These are phyloP conservation scores for Sialia sialis DNA, from an alignment of 2,113 vertebrate genomes.

Conservation along the genomic window DNA sequence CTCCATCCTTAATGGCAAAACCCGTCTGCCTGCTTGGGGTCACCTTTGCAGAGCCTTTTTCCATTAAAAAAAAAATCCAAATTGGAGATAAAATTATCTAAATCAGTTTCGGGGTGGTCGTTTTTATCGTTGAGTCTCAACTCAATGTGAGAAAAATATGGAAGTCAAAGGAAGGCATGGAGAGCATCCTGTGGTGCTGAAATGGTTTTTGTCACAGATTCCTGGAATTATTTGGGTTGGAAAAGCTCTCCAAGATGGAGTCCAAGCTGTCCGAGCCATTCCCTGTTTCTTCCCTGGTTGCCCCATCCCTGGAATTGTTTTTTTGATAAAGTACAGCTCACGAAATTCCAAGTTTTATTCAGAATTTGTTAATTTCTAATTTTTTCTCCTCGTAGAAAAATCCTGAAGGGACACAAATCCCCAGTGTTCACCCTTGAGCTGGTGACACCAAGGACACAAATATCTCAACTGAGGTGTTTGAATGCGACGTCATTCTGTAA, in stretches of 20 bases:
- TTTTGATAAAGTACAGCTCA: neutral
- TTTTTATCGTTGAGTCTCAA: neutral
- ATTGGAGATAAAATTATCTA: neutral
- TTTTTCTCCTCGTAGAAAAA: neutral
- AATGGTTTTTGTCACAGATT: neutral
- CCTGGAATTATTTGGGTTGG: neutral
- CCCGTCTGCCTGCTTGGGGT: accelerated
- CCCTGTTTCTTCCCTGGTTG: neutral
- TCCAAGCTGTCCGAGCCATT: neutral
- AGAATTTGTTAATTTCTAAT: neutral
- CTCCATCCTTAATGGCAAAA: neutral
- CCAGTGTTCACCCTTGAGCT: neutral
- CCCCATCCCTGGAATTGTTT: neutral
- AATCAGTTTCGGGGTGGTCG: accelerated
- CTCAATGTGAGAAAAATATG: accelerated
- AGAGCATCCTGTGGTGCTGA: neutral
- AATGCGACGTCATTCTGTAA: neutral
- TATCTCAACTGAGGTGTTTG: neutral
- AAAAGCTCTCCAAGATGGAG: neutral
- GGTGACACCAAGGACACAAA: neutral
- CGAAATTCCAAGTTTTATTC: accelerated
- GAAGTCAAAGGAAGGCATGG: neutral
- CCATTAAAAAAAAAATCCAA: neutral
- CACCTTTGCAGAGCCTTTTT: neutral
- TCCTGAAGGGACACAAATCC: neutral